These are phyloP conservation scores for Rhyacophila brunnea DNA, from an alignment of 1,140 invertebrate genomes.

Conservation along the genomic window DNA sequence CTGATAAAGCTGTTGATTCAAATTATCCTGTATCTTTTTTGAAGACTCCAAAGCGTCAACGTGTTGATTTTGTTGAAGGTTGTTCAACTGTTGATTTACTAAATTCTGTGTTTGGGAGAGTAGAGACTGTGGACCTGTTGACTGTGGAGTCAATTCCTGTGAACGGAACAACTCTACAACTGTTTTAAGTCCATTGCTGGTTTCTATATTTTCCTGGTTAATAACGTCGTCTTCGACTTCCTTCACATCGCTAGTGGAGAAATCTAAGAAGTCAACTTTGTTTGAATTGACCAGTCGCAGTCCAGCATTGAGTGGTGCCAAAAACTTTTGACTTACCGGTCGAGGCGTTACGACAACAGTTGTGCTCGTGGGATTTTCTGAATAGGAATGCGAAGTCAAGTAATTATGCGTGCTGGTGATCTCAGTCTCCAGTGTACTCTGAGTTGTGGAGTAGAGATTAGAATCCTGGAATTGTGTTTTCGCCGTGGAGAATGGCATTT, in stretches of 20 bases:
- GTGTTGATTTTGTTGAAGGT: slow-evolving; percentile 39
- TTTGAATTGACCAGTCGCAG: slow-evolving; percentile 40
- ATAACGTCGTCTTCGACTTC: slow-evolving; percentile 30
- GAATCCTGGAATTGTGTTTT: not conserved
- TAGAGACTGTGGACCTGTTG: slow-evolving; percentile 3
- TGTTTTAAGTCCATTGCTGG: slow-evolving; percentile 16
- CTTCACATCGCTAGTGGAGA: slow-evolving; percentile 19
- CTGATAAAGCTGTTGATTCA: slow-evolving; percentile 40
- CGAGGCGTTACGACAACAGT: slow-evolving; percentile 40
- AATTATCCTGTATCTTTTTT: slow-evolving; percentile 41
- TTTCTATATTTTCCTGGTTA: slow-evolving; percentile 29
- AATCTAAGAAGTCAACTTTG: slow-evolving; percentile 28
- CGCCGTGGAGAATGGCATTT: not conserved
- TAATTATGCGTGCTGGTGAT: slow-evolving; percentile 4
- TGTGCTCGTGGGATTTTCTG: slow-evolving; percentile 43
- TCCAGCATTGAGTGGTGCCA: slow-evolving; percentile 46
- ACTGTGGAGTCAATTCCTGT: too few species aligned
- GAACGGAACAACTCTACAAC: slow-evolving; percentile 22
- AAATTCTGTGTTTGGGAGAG: not conserved
- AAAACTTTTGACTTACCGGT: slow-evolving; percentile 43
- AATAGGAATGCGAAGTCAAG: slow-evolving; percentile 4
- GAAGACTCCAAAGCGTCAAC: slow-evolving; percentile 39
- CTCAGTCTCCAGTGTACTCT: slow-evolving; percentile 32
- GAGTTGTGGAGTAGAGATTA: slow-evolving; percentile 31
- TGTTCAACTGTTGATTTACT: slow-evolving; percentile 7